phyloP scores from a whole-genome alignment of 2,888 invertebrate species.

The Synergus gifuensis region DNA sequence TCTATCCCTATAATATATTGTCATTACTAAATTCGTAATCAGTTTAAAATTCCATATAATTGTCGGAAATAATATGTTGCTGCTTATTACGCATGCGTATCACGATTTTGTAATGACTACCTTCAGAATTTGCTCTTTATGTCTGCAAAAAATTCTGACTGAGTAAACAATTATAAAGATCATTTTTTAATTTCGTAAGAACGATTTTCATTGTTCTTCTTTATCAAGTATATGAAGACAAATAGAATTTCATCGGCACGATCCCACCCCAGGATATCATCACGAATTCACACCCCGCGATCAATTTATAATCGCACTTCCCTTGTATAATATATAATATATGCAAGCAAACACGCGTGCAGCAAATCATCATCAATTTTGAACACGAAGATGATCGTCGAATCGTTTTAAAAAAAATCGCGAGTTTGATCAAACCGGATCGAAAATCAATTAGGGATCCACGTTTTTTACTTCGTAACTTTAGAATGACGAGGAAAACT shows the following conservation, averaged over 20 bases:
- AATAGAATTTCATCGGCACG: background rate
- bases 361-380: constrained; percentile 61
- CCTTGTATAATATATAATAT: constrained; percentile 39
- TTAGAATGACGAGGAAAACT: too few relatives aligned
- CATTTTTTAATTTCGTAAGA: background rate
- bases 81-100: constrained; percentile 13
- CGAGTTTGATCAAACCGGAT: constrained; percentile 15
- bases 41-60: constrained; percentile 19
- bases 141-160: background rate
- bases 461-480: background rate
- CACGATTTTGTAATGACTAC: background rate
- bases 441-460: background rate
- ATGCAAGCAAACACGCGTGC: constrained; percentile 48
- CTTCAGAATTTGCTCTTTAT: background rate
- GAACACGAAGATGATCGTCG: constrained; percentile 41
- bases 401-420: background rate
- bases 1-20: background rate
- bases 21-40: constrained; percentile 9
- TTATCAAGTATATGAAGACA: background rate
- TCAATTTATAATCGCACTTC: background rate
- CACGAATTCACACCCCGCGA: background rate
- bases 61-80: background rate
- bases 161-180: background rate
- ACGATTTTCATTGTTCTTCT: background rate
- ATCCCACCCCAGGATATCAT: too few relatives aligned